These are phyloP conservation scores for Myiagra hebetior DNA, from an alignment of 2,113 vertebrate species.

Conservation along the genomic window DNA sequence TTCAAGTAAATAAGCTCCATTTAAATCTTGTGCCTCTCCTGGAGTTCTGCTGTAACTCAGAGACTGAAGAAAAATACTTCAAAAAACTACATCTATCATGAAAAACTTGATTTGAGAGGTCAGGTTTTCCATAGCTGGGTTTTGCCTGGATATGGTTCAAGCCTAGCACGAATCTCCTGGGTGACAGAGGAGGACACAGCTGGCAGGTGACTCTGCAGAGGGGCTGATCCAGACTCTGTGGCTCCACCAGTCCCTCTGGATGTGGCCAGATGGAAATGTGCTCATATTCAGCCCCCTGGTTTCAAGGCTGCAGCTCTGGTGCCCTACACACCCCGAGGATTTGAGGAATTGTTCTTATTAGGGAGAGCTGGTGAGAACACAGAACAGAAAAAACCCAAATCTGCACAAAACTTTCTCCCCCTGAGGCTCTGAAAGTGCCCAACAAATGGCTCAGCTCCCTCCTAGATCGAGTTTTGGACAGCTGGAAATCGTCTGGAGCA, in stretches of 20 bases:
- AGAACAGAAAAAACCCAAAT: neutral
- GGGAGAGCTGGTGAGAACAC: neutral
- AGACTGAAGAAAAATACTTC: neutral
- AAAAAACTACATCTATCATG: neutral
- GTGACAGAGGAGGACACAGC: neutral
- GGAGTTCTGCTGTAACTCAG: neutral
- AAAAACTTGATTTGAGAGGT: neutral
- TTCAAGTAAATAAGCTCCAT: rapidly evolving
- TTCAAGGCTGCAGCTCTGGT: neutral
- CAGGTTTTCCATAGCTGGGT: neutral
- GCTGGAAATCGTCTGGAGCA: neutral
- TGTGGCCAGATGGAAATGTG: neutral
- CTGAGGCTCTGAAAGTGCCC: neutral
- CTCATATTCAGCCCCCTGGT: neutral
- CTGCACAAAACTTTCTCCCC: neutral
- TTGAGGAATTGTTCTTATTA: conserved; percentile 25
- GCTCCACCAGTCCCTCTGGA: neutral
- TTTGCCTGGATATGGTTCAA: neutral
- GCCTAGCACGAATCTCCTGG: neutral
- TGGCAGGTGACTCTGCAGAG: neutral
- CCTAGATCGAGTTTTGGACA: neutral
- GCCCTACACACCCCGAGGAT: neutral
- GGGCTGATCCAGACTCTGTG: neutral
- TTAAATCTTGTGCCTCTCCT: neutral
- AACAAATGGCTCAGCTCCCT: conserved; percentile 19